Evolutionary conservation across 2,113 vertebrate species (phyloP), one percentile per base, ranked within the genome.

Genomic region (Leptocoma aspasia): DNA sequence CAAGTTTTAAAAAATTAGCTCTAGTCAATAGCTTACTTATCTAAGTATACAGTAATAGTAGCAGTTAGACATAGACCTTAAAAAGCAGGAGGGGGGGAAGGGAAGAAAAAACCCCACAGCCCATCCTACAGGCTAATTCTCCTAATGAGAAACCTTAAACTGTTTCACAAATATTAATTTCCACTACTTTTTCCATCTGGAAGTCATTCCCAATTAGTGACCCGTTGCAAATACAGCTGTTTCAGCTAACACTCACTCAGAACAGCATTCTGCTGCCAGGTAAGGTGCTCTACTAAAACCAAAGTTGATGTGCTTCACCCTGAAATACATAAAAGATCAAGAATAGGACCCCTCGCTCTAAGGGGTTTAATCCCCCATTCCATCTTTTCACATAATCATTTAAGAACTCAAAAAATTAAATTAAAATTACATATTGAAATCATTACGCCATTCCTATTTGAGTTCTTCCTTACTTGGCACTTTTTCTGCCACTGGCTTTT

Each of bases 191-290:
- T 57, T 41, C 37, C 47, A 68, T 37, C 59, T 30, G 53, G 24
- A 28, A 37, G 41, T 68, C 54, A 79, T 54, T 88, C 31, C 39
- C 28, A 42, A 28, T 56, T 68, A 71, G n/a, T 30, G 60, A 49
- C 22, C 19, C 11, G 0, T 22, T 76, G 28, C 23, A 85, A 72
- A 75, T 11, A 27, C 7, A 26, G 35, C 7, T 0, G 0, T 41
- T 83, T 85, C 44, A 60, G 37, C 42, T 79, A 57, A 28, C 6
- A 7, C 31, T 65, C 1, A 1, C 39, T 65, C 41, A 53, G n/a
- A 80, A 63, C 9, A 77, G 42, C 23, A 73, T 42, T 37, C 23
- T 59, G 39, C 54, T 50, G 21, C 21, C 35, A 52, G 30, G 21
- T 33, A 82, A 73, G 45, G 49, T 21, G 15, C 23, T 60, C 33